Conservation (phyloP, 2,113 vertebrate genomes). For the Orthonyx spaldingii region DNA sequence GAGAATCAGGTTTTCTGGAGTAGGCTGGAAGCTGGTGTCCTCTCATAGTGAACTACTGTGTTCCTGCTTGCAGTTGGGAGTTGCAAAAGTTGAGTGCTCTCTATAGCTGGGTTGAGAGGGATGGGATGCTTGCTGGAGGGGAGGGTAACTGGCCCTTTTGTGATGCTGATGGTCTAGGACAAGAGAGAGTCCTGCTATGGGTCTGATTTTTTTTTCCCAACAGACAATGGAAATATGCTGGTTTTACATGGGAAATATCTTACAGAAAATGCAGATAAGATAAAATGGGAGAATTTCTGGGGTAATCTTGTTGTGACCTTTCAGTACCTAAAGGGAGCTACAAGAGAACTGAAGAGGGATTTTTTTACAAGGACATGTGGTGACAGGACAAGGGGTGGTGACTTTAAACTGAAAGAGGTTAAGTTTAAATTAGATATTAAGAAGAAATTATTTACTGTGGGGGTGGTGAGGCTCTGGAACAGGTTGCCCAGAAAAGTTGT, state of each 20-base stretch:
- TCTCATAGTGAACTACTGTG: background rate
- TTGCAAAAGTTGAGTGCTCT: background rate
- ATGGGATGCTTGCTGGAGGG: background rate
- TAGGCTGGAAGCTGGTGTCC: background rate
- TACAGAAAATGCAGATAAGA: background rate
- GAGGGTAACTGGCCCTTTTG: background rate
- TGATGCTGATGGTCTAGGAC: background rate
- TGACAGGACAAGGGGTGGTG: background rate
- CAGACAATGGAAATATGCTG: background rate
- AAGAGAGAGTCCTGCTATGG: background rate
- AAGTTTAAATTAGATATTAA: background rate
- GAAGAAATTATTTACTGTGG: background rate
- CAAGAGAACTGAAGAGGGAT: background rate
- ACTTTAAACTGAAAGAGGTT: background rate
- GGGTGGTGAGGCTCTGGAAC: background rate
- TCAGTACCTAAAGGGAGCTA: background rate
- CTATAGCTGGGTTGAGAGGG: background rate
- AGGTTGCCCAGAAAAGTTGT: background rate
- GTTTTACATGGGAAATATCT: background rate
- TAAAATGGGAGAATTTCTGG: background rate
- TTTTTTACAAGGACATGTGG: background rate
- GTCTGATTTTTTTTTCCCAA: background rate
- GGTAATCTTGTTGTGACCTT: background rate
- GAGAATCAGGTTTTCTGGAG: background rate
- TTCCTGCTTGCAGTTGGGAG: background rate